Evolutionary conservation across 2,113 vertebrate species (phyloP).

Genomic region (Aramus guarauna): DNA sequence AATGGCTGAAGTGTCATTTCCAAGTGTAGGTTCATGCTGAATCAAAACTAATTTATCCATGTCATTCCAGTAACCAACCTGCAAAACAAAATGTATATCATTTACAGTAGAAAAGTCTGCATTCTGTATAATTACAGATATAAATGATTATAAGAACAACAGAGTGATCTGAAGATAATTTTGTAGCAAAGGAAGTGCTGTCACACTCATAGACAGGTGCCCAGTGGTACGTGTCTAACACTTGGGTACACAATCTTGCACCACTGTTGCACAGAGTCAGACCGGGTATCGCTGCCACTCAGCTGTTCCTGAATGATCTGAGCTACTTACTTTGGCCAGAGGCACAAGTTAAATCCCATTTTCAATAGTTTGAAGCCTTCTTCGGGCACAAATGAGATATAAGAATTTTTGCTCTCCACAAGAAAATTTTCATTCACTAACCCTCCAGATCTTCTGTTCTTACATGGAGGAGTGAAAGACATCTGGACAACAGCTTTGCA

Average conservation of each 20-base stretch:
- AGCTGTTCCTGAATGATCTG: background rate
- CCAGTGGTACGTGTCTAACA: accelerated
- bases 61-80: constrained; percentile 99
- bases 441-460: background rate
- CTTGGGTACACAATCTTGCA: background rate
- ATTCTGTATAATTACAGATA: background rate
- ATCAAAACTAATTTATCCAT: constrained; percentile 96
- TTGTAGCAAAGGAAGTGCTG: background rate
- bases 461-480: background rate
- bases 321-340: background rate
- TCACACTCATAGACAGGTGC: accelerated
- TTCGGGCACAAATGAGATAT: background rate
- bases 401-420: background rate
- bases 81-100: background rate
- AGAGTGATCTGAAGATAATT: background rate
- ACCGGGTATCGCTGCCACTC: background rate
- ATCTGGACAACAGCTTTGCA: background rate
- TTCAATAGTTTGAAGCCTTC: background rate
- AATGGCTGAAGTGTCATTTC: constrained; percentile 89
- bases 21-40: constrained; percentile 88
- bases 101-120: background rate
- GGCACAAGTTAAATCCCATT: background rate
- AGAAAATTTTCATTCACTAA: background rate
- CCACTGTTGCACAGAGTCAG: background rate
- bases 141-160: background rate